Conservation (phyloP, 1,140 invertebrate genomes). For the Macrocentrus cingulum region DNA sequence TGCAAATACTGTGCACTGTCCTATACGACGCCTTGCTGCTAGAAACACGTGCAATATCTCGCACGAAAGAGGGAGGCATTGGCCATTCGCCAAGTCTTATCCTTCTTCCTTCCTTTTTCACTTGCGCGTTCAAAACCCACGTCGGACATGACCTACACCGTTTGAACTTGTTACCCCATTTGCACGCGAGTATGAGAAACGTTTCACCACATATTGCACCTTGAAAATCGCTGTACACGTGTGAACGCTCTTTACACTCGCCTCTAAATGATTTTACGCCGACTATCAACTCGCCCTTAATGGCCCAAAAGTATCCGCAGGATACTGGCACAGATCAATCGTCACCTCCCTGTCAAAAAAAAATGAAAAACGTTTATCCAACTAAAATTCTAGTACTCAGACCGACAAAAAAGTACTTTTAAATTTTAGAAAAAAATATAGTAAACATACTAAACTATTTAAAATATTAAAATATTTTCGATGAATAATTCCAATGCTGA, state of each 20-base stretch:
- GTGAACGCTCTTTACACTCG: neutral
- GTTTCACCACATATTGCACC: conserved; percentile 15
- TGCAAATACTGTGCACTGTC: conserved; percentile 28
- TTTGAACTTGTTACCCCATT: conserved; percentile 13
- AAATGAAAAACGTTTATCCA: no score
- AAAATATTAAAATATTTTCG: no score
- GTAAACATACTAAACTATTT: no score
- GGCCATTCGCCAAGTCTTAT: conserved; percentile 27
- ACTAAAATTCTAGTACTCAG: no score
- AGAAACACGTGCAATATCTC: conserved; percentile 32
- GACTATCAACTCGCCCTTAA: no score
- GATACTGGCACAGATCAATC: no score
- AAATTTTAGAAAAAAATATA: no score
- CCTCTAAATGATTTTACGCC: neutral
- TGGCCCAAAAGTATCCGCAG: no score
- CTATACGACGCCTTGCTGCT: neutral
- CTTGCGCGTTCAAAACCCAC: conserved; percentile 17
- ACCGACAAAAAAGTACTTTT: no score
- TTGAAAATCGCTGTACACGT: neutral
- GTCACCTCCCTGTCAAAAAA: no score
- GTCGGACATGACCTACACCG: conserved; percentile 16
- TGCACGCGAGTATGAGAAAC: neutral
- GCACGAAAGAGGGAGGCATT: conserved; percentile 19
- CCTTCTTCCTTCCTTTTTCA: neutral
- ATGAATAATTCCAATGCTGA: no score